A percentile compares a stretch with the other conserved stretches of the same genome.
Conservation (phyloP, 2,113 vertebrate genomes). For the Psephotus haematonotus region DNA sequence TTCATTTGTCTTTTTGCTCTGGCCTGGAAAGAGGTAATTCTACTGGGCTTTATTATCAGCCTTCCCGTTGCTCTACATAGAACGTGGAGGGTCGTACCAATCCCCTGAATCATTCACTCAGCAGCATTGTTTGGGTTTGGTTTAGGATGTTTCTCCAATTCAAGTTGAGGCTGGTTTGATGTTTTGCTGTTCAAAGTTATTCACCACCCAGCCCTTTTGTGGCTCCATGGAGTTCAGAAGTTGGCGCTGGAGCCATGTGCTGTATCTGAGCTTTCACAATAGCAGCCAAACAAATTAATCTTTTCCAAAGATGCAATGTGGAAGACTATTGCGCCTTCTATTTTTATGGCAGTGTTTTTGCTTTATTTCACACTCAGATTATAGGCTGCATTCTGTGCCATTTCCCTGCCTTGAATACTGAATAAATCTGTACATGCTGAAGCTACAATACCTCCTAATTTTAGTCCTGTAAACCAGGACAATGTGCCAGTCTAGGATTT, state of each 20-base stretch:
- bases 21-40: background rate
- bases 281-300: constrained; percentile 47
- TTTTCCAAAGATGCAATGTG: constrained; percentile 23
- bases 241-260: constrained; percentile 40
- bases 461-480: background rate
- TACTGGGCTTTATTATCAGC: background rate
- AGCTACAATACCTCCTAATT: background rate
- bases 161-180: constrained; percentile 71
- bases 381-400: background rate
- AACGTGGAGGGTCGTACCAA: constrained; percentile 49
- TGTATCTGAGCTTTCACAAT: constrained; percentile 38
- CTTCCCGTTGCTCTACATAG: background rate
- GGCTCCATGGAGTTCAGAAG: constrained; percentile 48
- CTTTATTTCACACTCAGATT: background rate
- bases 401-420: background rate
- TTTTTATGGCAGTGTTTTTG: constrained; percentile 41
- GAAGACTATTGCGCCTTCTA: constrained; percentile 9
- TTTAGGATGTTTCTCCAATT: constrained; percentile 61
- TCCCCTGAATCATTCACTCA: constrained; percentile 45
- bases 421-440: background rate
- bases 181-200: constrained; percentile 58
- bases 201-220: constrained; percentile 57
- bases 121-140: constrained; percentile 58
- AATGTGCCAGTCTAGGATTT: background rate
- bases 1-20: background rate